Evolutionary conservation across 2,113 vertebrate genomes (phyloP).

Genomic region (Narcine bancroftii): DNA sequence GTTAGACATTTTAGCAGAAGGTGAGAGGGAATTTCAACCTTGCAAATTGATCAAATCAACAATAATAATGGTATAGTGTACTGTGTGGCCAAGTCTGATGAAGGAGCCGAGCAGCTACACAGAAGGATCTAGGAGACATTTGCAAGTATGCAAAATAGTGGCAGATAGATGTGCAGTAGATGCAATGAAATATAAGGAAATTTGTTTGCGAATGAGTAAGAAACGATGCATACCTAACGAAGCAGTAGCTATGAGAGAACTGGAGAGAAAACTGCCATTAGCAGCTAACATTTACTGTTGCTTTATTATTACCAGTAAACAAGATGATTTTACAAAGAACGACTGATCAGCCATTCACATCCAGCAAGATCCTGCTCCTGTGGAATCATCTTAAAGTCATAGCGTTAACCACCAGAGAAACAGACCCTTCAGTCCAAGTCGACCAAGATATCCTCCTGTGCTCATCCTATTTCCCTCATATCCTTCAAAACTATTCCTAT

Average conservation of each 20-base stretch:
- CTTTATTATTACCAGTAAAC: not conserved
- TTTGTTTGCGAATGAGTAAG: not conserved
- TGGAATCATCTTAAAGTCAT: not conserved
- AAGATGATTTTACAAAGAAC: not conserved
- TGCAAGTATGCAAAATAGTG: not conserved
- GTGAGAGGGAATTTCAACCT: not conserved
- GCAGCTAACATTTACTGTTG: not conserved
- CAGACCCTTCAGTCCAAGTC: too few relatives aligned
- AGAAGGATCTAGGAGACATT: not conserved
- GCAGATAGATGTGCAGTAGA: not conserved
- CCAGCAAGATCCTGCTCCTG: not conserved
- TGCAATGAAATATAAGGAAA: not conserved
- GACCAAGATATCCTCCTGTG: too few relatives aligned
- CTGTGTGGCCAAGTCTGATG: not conserved
- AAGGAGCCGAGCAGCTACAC: not conserved
- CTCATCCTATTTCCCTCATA: too few relatives aligned
- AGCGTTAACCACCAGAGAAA: too few relatives aligned
- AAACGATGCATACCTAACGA: not conserved
- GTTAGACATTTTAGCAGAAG: not conserved
- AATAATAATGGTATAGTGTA: not conserved
- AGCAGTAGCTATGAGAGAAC: not conserved
- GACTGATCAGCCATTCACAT: not conserved
- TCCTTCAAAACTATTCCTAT: too few relatives aligned
- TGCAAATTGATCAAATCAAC: not conserved
- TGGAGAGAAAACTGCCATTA: not conserved